Evolutionary conservation across 2,797 vertebrate genomes (phyloP).

Genomic region (Scomberomorus guttatus): DNA sequence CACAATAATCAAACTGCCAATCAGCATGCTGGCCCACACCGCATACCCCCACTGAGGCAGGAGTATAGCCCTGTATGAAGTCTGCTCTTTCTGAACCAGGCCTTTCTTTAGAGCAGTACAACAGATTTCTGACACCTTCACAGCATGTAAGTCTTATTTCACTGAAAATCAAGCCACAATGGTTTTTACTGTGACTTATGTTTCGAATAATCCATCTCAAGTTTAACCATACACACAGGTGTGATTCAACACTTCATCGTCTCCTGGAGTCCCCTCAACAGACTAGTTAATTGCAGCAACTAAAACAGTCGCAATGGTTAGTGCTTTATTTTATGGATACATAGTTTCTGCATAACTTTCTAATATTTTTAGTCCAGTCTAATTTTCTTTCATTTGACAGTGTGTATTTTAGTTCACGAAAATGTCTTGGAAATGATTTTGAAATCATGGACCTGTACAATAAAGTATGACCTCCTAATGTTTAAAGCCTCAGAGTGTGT

Average conservation of each 20-base stretch:
- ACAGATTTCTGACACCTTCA: neutral
- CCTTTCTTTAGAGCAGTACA: neutral
- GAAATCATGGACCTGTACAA: too few species aligned
- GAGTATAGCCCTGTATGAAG: neutral
- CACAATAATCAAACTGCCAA: conserved; percentile 34
- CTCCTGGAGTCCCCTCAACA: neutral
- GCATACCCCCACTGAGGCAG: neutral
- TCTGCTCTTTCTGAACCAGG: neutral
- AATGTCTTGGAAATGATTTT: too few species aligned
- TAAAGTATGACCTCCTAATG: too few species aligned
- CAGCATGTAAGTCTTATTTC: neutral
- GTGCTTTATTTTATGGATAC: neutral
- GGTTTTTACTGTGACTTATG: neutral
- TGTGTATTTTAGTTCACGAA: too few species aligned
- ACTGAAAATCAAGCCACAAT: neutral
- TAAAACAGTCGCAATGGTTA: neutral
- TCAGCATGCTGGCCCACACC: neutral
- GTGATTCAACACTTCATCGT: neutral
- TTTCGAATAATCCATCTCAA: neutral
- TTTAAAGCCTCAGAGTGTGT: too few species aligned
- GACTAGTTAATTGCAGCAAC: neutral
- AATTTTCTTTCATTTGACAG: too few species aligned
- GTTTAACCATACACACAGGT: neutral
- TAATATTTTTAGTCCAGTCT: too few species aligned
- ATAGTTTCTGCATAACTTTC: neutral